Evolutionary conservation across 2,113 vertebrate genomes (phyloP), one percentile per base, ranked within the genome.

Genomic region (Cynoglossus semilaevis): DNA sequence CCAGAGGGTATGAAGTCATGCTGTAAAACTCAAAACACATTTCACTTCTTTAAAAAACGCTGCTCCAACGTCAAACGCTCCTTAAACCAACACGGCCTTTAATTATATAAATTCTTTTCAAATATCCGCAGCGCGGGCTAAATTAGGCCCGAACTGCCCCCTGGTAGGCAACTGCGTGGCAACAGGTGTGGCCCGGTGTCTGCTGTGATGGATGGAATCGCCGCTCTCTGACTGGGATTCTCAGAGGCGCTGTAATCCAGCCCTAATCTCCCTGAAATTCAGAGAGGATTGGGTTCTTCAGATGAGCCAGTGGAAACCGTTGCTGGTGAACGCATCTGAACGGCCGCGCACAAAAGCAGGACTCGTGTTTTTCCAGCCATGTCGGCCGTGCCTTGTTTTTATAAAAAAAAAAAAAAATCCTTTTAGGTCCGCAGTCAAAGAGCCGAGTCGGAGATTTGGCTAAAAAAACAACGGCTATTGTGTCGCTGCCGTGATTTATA

Each of bases 231-330:
- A 69, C 82, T 76, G 63, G 65, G 86, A 88, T 91, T 91, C 88
- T 91, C 89, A 90, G 88, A 85, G 82, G 83, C 77, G 54, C 53
- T 46, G 36, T 91, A 90, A 92, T 91, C 90, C 89, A 41, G 72
- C 75, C 75, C 84, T 90, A 92, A 92, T 91, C 90, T 91, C 90
- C 85, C 74, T 89, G 83, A 90, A 92, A 92, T 91, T 92, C 89
- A 79, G 83, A 77, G 83, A 84, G 88, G 90, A 91, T 91, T 90
- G 86, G 78, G 84, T 90, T 91, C 88, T 87, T 90, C 81, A 86
- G 87, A 90, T 90, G 89, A 89, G 88, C 86, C 81, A 87, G 88
- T 87, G 85, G 88, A 89, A 91, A 88, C 87, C 90, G 85, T 86
- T 72, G 37, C 64, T 77, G 67, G 51, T 72, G 77, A 84, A 75